These are phyloP conservation scores for Sitodiplosis mosellana DNA, from an alignment of 1,140 invertebrate species.

Conservation along the genomic window DNA sequence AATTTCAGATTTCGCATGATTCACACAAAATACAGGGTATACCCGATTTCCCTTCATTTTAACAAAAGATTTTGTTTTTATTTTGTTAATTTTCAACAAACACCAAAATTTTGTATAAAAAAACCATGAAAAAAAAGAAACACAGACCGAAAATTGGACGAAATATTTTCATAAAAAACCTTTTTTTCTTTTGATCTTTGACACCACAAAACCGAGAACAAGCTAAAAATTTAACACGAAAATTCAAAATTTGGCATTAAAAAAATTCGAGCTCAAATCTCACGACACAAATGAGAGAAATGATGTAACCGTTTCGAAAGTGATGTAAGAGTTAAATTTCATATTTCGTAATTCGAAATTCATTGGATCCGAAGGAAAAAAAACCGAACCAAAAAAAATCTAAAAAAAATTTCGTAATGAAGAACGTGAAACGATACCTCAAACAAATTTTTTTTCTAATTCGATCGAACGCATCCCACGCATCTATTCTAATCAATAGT, in stretches of 20 bases:
- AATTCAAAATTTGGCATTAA: constrained; percentile 7
- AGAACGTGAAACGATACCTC: background rate
- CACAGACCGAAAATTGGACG: background rate
- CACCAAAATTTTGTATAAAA: background rate
- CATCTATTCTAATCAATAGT: too few relatives aligned
- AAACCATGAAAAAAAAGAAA: background rate
- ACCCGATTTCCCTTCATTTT: background rate
- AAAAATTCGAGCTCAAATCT: constrained; percentile 4
- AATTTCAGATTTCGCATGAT: background rate
- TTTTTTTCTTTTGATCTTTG: background rate
- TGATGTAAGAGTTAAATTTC: too few relatives aligned
- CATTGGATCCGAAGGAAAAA: too few relatives aligned
- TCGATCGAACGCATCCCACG: too few relatives aligned
- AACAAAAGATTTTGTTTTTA: too few relatives aligned
- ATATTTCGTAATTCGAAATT: too few relatives aligned
- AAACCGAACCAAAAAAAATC: too few relatives aligned
- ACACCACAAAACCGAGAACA: background rate
- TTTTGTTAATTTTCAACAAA: background rate
- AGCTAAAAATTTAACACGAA: too few relatives aligned
- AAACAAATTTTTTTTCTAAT: too few relatives aligned
- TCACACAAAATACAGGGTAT: background rate
- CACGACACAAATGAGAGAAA: too few relatives aligned
- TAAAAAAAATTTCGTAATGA: too few relatives aligned
- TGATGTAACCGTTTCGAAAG: too few relatives aligned
- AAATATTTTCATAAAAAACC: background rate